phyloP scores from a whole-genome alignment of 2,888 invertebrate genomes.

The Morpho achilles region DNA sequence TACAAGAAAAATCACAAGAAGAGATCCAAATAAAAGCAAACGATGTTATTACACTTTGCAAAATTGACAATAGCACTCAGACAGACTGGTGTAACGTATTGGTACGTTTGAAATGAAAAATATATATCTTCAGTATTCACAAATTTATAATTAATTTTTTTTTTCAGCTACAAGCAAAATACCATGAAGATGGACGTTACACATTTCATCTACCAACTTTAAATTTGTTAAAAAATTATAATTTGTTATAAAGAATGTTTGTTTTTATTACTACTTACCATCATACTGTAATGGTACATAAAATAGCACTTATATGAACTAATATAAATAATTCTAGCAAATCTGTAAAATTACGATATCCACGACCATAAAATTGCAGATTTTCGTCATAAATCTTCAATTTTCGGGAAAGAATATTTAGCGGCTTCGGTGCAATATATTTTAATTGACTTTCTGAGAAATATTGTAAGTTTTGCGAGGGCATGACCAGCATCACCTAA shows the following conservation, averaged over 20 bases:
- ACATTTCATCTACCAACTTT: conserved; percentile 57
- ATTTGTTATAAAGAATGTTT: conserved; percentile 25
- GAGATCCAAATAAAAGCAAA: background rate
- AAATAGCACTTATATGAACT: conserved; percentile 13
- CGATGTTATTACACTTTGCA: background rate
- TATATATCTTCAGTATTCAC: no score
- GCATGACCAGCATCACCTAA: conserved; percentile 60
- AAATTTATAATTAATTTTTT: background rate
- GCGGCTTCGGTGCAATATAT: conserved; percentile 45
- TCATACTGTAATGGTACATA: background rate
- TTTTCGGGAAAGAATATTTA: conserved; percentile 54
- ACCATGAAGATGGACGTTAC: conserved; percentile 47
- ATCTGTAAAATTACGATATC: background rate
- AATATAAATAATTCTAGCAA: conserved; percentile 2
- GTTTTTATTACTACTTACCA: background rate
- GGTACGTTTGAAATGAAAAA: conserved; percentile 37
- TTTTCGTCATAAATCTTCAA: conserved; percentile 40
- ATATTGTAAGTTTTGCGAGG: conserved; percentile 41
- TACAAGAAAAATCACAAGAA: background rate
- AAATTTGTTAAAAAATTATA: conserved; percentile 39
- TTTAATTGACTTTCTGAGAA: conserved; percentile 51
- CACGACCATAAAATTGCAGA: conserved; percentile 18
- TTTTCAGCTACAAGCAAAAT: conserved; percentile 57
- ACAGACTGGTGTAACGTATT: conserved; percentile 52
- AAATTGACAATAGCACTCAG: conserved; percentile 40